Evolutionary conservation across 2,888 invertebrate species (phyloP).

Genomic region (Ferrisia virgata): DNA sequence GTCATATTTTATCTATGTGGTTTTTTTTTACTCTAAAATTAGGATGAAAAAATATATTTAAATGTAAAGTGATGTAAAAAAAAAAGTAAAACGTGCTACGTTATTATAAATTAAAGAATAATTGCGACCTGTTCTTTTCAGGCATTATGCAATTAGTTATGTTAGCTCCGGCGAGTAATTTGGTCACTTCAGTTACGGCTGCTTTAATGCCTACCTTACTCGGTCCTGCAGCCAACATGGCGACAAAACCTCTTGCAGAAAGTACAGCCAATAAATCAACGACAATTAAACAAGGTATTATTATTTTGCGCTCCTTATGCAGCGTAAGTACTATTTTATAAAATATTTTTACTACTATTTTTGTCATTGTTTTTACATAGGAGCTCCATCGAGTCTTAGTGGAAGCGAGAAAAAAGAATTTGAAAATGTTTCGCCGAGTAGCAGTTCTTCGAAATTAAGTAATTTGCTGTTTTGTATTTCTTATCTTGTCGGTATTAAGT

Average conservation of each 20-base stretch:
- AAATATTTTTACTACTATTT: not conserved
- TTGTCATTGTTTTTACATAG: not conserved
- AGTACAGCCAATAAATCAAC: constrained; percentile 1
- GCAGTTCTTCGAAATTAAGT: constrained; percentile 3
- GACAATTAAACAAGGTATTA: not conserved
- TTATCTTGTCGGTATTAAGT: not conserved
- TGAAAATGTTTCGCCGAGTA: not conserved
- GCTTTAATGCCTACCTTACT: constrained; percentile 57
- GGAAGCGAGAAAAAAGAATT: not conserved
- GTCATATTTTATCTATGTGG: not conserved
- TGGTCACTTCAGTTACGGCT: constrained; percentile 57
- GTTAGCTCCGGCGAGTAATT: constrained; percentile 58
- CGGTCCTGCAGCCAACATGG: constrained; percentile 36
- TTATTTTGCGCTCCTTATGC: not conserved
- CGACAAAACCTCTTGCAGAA: constrained; percentile 1
- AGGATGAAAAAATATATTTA: not conserved
- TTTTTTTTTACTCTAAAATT: not conserved
- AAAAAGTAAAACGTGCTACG: not conserved
- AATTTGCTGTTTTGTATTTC: not conserved
- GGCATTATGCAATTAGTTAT: constrained; percentile 58
- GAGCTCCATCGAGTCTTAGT: not conserved
- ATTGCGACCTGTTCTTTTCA: constrained; percentile 47
- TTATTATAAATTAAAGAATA: not conserved
- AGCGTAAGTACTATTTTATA: not conserved
- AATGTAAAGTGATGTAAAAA: not conserved